Conservation (phyloP, 2,113 vertebrate genomes). For the Chaetops frenatus region DNA sequence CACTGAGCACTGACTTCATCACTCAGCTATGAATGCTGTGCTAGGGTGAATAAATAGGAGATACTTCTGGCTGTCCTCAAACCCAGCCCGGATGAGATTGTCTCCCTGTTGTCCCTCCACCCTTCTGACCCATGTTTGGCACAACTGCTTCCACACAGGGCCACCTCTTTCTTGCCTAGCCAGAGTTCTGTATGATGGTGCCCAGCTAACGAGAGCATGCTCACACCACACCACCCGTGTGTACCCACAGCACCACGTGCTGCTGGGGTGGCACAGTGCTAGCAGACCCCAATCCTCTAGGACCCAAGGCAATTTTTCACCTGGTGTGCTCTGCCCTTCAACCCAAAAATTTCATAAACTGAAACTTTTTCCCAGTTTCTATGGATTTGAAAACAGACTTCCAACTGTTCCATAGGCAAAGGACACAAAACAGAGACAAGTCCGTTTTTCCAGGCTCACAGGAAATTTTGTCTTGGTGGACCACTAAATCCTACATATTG, state of each 20-base stretch:
- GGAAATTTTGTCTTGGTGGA: background rate
- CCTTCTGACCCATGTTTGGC: background rate
- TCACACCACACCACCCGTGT: rapidly evolving
- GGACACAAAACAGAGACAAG: background rate
- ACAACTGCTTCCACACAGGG: background rate
- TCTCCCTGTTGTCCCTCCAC: background rate
- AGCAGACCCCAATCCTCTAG: background rate
- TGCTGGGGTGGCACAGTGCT: background rate
- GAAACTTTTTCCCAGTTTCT: background rate
- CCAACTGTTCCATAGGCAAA: background rate
- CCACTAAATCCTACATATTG: background rate
- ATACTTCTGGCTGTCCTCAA: background rate
- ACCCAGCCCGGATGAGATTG: background rate
- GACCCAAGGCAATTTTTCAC: background rate
- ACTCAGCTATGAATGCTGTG: background rate
- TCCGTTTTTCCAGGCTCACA: background rate
- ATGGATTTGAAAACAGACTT: background rate
- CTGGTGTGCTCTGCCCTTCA: background rate
- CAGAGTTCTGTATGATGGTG: rapidly evolving
- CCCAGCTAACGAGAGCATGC: rapidly evolving
- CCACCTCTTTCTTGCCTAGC: background rate
- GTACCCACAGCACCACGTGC: background rate
- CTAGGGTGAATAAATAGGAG: background rate
- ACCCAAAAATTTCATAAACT: background rate
- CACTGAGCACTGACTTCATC: background rate